Conservation (phyloP, 2,113 vertebrate genomes). For the Neotoma lepida region DNA sequence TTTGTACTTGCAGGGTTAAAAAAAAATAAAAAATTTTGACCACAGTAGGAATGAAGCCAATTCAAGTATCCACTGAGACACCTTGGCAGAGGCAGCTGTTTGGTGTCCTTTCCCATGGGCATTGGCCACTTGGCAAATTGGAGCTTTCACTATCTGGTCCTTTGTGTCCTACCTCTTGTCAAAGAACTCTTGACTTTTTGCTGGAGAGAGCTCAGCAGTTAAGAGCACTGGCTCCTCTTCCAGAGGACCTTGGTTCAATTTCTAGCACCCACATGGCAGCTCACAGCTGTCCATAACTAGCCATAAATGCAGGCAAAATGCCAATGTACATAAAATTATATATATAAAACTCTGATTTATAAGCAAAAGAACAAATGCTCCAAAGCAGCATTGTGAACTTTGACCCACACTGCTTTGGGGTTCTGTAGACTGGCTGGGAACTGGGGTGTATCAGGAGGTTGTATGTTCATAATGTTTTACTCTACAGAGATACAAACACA, state of each 20-base stretch:
- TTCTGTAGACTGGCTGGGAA: accelerated
- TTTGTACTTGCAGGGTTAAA: neutral
- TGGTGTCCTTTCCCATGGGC: no score
- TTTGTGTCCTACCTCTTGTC: neutral
- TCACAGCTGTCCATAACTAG: no score
- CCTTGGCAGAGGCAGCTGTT: no score
- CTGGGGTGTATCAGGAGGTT: neutral
- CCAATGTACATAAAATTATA: no score
- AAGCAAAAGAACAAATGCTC: neutral
- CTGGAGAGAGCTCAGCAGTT: no score
- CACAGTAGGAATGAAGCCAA: neutral
- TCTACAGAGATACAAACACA: neutral
- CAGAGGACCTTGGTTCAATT: no score
- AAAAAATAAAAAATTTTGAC: neutral
- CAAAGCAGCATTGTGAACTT: neutral
- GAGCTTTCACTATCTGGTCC: neutral
- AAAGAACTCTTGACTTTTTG: neutral
- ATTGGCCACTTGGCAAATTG: accelerated
- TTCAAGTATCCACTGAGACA: neutral
- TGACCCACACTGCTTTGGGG: neutral
- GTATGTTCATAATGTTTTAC: neutral
- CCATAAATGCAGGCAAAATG: no score
- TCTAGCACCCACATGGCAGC: no score
- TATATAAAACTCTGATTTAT: no score
- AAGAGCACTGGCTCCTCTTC: no score